Percentiles rank a stretch among this genome's conserved stretches.
Evolutionary conservation across 2,113 vertebrate species (phyloP).

Genomic region (Pangasianodon hypophthalmus): DNA sequence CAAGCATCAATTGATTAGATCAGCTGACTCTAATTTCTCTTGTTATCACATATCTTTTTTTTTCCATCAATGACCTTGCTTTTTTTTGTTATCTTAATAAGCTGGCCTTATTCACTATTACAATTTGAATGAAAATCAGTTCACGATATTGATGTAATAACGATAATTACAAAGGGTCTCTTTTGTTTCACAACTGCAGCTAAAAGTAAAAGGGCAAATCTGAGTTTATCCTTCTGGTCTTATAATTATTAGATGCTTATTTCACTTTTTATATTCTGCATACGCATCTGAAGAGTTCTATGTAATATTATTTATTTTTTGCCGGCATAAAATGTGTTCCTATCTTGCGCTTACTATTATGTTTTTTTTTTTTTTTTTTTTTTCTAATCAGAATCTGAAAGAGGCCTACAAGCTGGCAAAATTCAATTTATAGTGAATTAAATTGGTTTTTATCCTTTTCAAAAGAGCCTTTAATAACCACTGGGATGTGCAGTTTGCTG

Average conservation of each 20-base stretch:
- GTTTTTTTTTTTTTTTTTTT: not conserved
- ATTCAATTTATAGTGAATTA: slow-evolving; percentile 6
- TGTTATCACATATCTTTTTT: not conserved
- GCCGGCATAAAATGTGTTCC: not conserved
- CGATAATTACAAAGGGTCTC: not conserved
- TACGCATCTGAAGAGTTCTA: not conserved
- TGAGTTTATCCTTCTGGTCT: not conserved
- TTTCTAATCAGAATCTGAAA: not conserved
- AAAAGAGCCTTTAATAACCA: slow-evolving; percentile 16
- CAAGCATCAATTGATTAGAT: not conserved
- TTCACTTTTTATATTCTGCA: not conserved
- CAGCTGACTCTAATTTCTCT: not conserved
- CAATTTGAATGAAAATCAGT: not conserved
- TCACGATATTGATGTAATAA: not conserved
- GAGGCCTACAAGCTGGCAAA: not conserved
- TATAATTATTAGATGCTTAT: not conserved
- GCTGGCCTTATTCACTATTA: not conserved
- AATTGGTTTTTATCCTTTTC: not conserved
- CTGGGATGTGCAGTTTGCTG: slow-evolving; percentile 18
- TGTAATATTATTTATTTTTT: not conserved
- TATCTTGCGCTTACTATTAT: not conserved
- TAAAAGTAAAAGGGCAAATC: not conserved
- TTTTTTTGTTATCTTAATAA: not conserved
- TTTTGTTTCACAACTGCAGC: not conserved
- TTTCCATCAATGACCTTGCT: not conserved